Evolutionary conservation across 2,888 invertebrate species (phyloP), one percentile per base, ranked within the genome.

Genomic region (Idaea aversata): DNA sequence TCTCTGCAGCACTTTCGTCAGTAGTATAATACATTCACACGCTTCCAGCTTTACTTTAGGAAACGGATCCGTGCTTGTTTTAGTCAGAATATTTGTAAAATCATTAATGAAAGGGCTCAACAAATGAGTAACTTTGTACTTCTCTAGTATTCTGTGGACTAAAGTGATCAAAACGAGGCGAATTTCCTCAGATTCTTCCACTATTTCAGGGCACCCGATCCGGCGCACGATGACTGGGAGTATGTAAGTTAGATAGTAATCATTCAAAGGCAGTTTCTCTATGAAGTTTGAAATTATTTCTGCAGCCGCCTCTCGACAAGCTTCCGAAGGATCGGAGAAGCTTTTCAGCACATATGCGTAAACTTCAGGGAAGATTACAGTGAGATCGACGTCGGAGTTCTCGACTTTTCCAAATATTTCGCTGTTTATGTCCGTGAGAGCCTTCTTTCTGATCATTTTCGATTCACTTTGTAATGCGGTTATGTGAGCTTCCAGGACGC

Each of bases 11-110:
- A 94, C 90, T 67, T 91, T 93, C 0, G 97, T 95, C 59, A 98
- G 76, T 63, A 94, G 84, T 1, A 95, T 94, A 60, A 97, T 94
- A 75, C 96, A 95, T 67, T 93, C 91, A 83, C 97, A 97, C 59
- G 96, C 96, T 76, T 95, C 95, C 75, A 96, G 95, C 84, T 97
- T 97, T 0, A 98, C 96, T 75, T 96, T 95, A 4, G 97, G 96
- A 88, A 94, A 97, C 35, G 95, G 95, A 88, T 98, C 98, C 0
- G 94, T 90, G 0, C 97, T 93, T 0, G 96, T 95, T 80, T 95
- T 95, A 38, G 94, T 90, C 36, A 98, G 86, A 77, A 98, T 96
- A 72, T 91, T 94, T 0, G 96, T 93, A 59, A 96, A 93, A 79
- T 98, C 97, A 75, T 96, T 95, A n/a, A 96, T 90, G 82, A 96